Evolutionary conservation across 2,113 vertebrate genomes (phyloP), one percentile per base, ranked within the genome.

Genomic region (Nothoprocta pentlandii): DNA sequence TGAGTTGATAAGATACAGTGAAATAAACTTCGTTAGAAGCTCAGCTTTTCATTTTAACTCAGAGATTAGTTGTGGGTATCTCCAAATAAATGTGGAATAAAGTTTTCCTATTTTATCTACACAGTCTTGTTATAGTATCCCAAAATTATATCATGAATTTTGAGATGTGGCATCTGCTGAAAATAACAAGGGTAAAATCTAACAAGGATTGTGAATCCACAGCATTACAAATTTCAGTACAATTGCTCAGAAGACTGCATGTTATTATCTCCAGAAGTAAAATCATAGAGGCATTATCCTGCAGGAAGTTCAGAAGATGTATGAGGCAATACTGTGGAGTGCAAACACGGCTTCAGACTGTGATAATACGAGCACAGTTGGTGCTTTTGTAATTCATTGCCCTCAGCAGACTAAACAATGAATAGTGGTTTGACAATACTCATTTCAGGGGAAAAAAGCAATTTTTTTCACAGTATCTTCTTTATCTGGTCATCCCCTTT

Each of bases 401-500:
- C 51, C 21, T 47, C 41, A 39, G 20, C 25, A 77, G 39, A 42
- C 16, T 13, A 78, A 58, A 62, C 68, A 30, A 58, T 19, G 5
- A 62, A 26, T 0, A 1, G 12, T 1, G 2, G 21, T 17, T 54
- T 64, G 49, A 77, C 36, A 62, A 42, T 17, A 58, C 12, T 58
- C 21, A 28, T 39, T 59, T 39, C 20, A 51, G 26, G 8, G 7
- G 10, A 80, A 90, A 59, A 51, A 12, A 80, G 10, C 14, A 71
- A 76, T 20, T 67, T 62, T 46, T 62, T 63, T 80, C 32, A 62
- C n/a, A 11, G 12, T 46, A 3, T 76, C 4, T 58, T 30, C 0
- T 1, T 10, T 14, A 84, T 11, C 16, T 12, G 23, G 22, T 25
- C 19, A 32, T 3, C 1, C 1, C 30, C 7, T n/a, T 36, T 75